A percentile compares a stretch with the other conserved stretches of the same genome.
Evolutionary conservation across 2,113 vertebrate species (phyloP).

Genomic region (Gadus macrocephalus): DNA sequence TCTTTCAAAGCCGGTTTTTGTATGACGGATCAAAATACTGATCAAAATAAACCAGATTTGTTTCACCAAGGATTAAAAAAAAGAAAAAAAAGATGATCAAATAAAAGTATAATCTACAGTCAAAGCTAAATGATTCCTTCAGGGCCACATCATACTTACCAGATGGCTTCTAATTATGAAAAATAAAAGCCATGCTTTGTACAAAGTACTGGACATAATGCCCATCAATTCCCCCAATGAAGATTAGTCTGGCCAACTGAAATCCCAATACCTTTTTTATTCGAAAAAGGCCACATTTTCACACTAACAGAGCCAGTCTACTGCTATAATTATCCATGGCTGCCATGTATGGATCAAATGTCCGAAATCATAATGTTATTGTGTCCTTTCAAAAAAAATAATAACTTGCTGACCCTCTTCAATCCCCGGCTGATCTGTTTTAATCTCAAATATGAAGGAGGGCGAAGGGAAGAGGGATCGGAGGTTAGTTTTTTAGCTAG

Average conservation of each 20-base stretch:
- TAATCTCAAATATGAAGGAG: slow-evolving; percentile 54
- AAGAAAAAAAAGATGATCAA: neutral
- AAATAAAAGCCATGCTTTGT: slow-evolving; percentile 53
- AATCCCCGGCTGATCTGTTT: slow-evolving; percentile 42
- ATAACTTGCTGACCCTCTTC: slow-evolving; percentile 48
- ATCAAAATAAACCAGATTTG: slow-evolving; percentile 25
- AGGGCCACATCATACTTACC: slow-evolving; percentile 49
- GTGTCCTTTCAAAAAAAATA: slow-evolving; percentile 60
- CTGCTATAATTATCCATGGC: slow-evolving; percentile 40
- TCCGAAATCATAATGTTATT: slow-evolving; percentile 49
- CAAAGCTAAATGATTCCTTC: slow-evolving; percentile 19
- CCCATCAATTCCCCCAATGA: slow-evolving; percentile 29
- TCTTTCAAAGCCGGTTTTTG: neutral
- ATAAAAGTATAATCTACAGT: slow-evolving; percentile 12
- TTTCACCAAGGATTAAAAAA: slow-evolving; percentile 28
- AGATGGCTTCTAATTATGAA: slow-evolving; percentile 31
- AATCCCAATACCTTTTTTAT: slow-evolving; percentile 7
- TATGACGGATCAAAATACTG: neutral
- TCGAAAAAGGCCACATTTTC: slow-evolving; percentile 51
- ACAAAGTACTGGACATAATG: slow-evolving; percentile 42
- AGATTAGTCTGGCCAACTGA: slow-evolving; percentile 6
- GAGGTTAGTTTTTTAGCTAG: slow-evolving; percentile 81
- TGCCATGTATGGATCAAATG: slow-evolving; percentile 80
- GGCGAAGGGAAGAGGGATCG: slow-evolving; percentile 24
- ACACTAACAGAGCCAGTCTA: slow-evolving; percentile 42